Evolutionary conservation across 1,140 invertebrate genomes (phyloP), one percentile per base, ranked within the genome.

Genomic region (Acromyrmex echinatior): DNA sequence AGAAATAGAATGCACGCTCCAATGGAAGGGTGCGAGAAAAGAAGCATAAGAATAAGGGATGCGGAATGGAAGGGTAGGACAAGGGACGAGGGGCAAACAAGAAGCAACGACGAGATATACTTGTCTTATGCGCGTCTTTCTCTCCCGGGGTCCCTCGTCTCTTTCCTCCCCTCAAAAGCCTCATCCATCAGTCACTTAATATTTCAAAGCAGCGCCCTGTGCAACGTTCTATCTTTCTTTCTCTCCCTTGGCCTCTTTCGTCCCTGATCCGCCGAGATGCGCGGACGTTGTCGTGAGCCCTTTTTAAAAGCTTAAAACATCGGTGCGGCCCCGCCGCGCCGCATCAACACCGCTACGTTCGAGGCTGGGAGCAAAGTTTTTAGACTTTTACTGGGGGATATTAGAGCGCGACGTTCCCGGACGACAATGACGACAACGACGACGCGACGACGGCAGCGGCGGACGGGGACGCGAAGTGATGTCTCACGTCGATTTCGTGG

Each of bases 121-220:
- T 81, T 60, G 51, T 86, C 76, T 31, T 35, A 60, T n/a, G 66
- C 71, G 56, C 63, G 70, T 82, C 68, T n/a, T 49, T 74, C 39
- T 74, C 39, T 82, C 18, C 35, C 25, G 39, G 16, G 25, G 18
- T 74, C 39, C 25, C 56, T 82, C 68, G 53, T 56, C 80, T 88
- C 86, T 86, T 86, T 79, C 89, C 88, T 78, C 89, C 82, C 92
- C 93, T 91, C 88, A 90, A 92, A 93, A 94, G 92, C 86, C 94
- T 93, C 94, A 95, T 95, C 94, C 94, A 95, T 95, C 94, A 94
- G 94, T 94, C 94, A 94, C 94, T 95, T 93, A 95, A 95, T 95
- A 95, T 94, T 95, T 95, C 93, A 95, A 94, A 94, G 93, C 90
- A 91, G 82, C 90, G 85, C 87, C 90, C 81, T 88, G 88, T 89